A percentile compares a stretch with the other conserved stretches of the same genome.
Conservation (phyloP, 2,888 invertebrate genomes). For the Poecilus cupreus region DNA sequence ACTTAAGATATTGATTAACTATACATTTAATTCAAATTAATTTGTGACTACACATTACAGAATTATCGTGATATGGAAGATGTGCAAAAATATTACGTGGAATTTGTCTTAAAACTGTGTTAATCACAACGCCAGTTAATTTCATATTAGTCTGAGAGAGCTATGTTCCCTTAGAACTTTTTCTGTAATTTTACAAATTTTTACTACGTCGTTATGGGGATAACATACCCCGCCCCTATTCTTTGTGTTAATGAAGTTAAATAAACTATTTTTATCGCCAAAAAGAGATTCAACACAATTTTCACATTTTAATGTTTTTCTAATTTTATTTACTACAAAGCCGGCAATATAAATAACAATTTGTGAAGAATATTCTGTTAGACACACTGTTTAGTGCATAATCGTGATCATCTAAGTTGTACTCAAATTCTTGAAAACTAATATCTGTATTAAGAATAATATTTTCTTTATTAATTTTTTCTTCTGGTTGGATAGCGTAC, state of each 20-base stretch:
- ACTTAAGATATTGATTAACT: neutral
- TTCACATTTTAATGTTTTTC: conserved; percentile 55
- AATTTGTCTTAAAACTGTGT: neutral
- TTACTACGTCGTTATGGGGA: conserved; percentile 50
- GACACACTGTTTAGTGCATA: conserved; percentile 1
- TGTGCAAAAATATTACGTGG: neutral
- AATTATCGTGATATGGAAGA: neutral
- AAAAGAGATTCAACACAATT: neutral
- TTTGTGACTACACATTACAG: no score
- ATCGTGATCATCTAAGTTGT: conserved; percentile 9
- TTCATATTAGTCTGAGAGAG: neutral
- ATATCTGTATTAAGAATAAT: neutral
- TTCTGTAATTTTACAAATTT: conserved; percentile 55
- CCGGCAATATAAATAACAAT: conserved; percentile 59
- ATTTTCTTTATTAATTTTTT: neutral
- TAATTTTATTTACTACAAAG: conserved; percentile 53
- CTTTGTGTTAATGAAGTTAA: conserved; percentile 31
- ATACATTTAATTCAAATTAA: no score
- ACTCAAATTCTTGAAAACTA: neutral
- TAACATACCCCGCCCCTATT: conserved; percentile 57
- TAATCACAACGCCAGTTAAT: neutral
- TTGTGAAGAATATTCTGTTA: neutral
- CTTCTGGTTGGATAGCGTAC: neutral
- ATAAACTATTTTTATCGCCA: conserved; percentile 26
- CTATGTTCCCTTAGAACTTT: neutral